phyloP scores from a whole-genome alignment of 2,888 invertebrate genomes.

The Mesorhabditis spiculigera region DNA sequence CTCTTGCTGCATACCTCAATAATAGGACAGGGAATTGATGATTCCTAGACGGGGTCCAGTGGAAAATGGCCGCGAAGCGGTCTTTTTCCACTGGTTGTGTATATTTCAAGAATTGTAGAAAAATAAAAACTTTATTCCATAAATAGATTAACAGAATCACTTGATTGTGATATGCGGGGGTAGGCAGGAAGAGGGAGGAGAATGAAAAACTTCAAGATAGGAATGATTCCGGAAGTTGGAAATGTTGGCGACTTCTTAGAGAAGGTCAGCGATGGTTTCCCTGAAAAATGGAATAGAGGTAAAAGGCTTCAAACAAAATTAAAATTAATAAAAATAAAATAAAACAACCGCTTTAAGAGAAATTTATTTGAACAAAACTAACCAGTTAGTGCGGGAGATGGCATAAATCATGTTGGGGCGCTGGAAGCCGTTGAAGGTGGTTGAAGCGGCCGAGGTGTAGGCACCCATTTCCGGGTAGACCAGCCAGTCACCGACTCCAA shows the following conservation, averaged over 20 bases:
- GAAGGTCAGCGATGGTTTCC: constrained; percentile 4
- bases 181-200: too few relatives aligned
- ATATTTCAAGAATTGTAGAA: too few relatives aligned
- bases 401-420: constrained; percentile 65
- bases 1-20: too few relatives aligned
- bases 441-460: constrained; percentile 88
- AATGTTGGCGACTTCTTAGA: background rate
- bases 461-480: constrained; percentile 94
- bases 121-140: too few relatives aligned
- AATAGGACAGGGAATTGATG: too few relatives aligned
- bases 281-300: background rate
- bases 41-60: too few relatives aligned
- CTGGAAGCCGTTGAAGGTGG: constrained; percentile 90
- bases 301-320: background rate
- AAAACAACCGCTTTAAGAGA: background rate
- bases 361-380: background rate
- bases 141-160: too few relatives aligned
- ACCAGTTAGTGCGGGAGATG: background rate
- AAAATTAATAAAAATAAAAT: background rate
- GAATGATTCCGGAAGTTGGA: too few relatives aligned
- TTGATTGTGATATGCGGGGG: too few relatives aligned
- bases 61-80: too few relatives aligned
- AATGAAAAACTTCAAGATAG: too few relatives aligned
- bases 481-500: constrained; percentile 81
- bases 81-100: too few relatives aligned